Percentiles rank a stretch among this genome's conserved stretches.
Conservation (phyloP, 2,113 vertebrate genomes). For the Tachycineta bicolor region DNA sequence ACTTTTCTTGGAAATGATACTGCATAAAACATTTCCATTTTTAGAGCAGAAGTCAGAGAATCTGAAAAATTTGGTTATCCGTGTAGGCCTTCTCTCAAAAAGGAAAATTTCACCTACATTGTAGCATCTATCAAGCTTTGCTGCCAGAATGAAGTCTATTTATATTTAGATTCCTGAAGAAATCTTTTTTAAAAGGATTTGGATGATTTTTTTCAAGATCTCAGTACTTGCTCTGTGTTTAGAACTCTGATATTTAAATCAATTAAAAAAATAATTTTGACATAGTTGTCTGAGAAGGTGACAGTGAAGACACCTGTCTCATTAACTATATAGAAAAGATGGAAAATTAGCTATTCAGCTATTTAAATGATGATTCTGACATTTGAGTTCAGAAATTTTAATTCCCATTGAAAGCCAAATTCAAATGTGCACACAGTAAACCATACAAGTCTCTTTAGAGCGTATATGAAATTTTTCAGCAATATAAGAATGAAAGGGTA, state of each 20-base stretch:
- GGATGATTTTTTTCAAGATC: neutral
- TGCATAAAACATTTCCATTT: neutral
- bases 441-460: neutral
- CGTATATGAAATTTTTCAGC: neutral
- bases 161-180: neutral
- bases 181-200: neutral
- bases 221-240: neutral
- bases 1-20: constrained; percentile 14
- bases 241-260: neutral
- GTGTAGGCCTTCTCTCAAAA: neutral
- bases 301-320: neutral
- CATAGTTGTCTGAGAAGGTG: neutral
- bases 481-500: neutral
- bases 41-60: neutral
- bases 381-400: neutral
- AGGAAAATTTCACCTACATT: neutral
- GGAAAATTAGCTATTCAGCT: neutral
- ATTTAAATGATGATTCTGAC: neutral
- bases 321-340: neutral
- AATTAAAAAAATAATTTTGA: neutral
- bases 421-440: neutral
- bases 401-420: neutral
- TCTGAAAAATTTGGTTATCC: neutral
- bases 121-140: neutral
- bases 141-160: neutral